Percentiles rank a stretch among this genome's conserved stretches.
Conservation (phyloP, 2,113 vertebrate species). For the Corvus moneduloides region DNA sequence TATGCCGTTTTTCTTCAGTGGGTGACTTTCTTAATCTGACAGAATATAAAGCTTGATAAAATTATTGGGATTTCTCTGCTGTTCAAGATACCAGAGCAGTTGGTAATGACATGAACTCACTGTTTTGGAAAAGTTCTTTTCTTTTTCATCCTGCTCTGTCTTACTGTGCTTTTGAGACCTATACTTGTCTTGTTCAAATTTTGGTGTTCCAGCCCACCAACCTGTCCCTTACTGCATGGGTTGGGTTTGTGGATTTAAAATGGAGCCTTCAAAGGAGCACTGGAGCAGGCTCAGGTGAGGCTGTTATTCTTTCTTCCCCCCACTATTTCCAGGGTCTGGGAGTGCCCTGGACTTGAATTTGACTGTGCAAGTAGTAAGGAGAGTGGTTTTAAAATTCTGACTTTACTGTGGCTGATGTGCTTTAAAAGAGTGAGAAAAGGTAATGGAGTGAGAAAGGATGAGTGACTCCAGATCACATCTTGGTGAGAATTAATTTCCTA, state of each 20-base stretch:
- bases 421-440: neutral
- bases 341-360: slow-evolving; percentile 2
- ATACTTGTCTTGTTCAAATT: neutral
- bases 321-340: slow-evolving; percentile 18
- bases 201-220: neutral
- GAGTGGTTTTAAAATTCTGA: neutral
- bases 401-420: neutral
- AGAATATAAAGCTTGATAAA: neutral
- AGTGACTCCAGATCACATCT: neutral
- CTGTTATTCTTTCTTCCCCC: neutral
- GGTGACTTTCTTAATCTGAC: neutral
- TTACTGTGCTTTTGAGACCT: neutral
- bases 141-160: neutral
- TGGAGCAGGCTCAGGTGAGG: slow-evolving; percentile 42
- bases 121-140: neutral
- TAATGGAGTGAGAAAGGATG: neutral
- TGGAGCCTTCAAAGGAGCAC: neutral
- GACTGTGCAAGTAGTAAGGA: neutral
- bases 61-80: neutral
- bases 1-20: neutral
- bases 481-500: slow-evolving; percentile 1
- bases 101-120: neutral
- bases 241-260: neutral
- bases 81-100: neutral
- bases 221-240: neutral